A percentile compares a stretch with the other conserved stretches of the same genome.
phyloP scores from a whole-genome alignment of 2,888 invertebrate species.

The Sarcophaga variegata region DNA sequence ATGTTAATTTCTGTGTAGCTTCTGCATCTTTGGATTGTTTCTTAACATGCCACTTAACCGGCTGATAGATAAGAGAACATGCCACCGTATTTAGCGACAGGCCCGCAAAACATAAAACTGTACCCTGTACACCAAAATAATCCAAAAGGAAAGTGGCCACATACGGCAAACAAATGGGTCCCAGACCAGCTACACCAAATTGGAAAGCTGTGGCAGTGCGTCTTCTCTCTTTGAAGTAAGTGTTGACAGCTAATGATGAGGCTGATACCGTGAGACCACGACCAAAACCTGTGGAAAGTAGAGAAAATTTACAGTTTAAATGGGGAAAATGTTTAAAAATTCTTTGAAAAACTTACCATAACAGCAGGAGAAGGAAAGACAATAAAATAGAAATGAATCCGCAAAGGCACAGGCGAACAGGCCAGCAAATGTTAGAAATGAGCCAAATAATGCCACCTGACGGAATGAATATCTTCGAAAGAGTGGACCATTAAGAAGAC shows the following conservation, averaged over 20 bases:
- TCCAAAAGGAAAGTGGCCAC: slow-evolving; percentile 86
- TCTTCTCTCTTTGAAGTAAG: slow-evolving; percentile 88
- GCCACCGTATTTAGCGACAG: slow-evolving; percentile 87
- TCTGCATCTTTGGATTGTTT: slow-evolving; percentile 79
- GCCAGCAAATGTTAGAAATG: slow-evolving; percentile 84
- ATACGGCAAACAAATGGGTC: slow-evolving; percentile 88
- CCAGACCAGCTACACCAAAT: slow-evolving; percentile 88
- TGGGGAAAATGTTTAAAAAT: background rate
- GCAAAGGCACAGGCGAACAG: slow-evolving; percentile 85
- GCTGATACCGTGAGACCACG: slow-evolving; percentile 86
- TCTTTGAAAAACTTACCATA: slow-evolving; percentile 83
- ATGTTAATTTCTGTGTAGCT: slow-evolving; percentile 73
- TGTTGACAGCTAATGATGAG: slow-evolving; percentile 87
- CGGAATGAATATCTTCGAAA: slow-evolving; percentile 86
- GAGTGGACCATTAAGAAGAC: slow-evolving; percentile 87
- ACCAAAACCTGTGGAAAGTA: slow-evolving; percentile 63
- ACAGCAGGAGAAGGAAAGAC: slow-evolving; percentile 85
- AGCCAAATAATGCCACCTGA: slow-evolving; percentile 86
- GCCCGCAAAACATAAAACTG: slow-evolving; percentile 86
- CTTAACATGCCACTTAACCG: slow-evolving; percentile 88
- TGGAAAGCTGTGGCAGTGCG: slow-evolving; percentile 88
- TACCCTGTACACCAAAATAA: slow-evolving; percentile 85
- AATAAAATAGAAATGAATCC: slow-evolving; percentile 85
- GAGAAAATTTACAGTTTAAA: background rate
- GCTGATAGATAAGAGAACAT: slow-evolving; percentile 87